Evolutionary conservation across 2,113 vertebrate genomes (phyloP).

Genomic region (Taxidea taxus): DNA sequence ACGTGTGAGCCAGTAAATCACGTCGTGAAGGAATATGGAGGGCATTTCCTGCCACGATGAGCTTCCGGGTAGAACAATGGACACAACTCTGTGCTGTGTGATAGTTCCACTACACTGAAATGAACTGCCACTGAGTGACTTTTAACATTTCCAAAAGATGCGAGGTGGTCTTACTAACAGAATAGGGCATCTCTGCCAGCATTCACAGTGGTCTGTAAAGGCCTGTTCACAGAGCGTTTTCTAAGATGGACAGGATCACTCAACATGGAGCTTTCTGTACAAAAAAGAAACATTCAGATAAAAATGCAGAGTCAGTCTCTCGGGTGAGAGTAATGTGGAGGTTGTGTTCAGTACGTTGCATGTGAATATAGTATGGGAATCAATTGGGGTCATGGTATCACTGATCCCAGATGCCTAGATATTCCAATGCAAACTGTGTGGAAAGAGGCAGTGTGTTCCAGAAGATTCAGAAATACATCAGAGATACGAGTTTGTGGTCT

Average conservation of each 20-base stretch:
- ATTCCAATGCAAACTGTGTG: background rate
- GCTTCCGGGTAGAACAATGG: background rate
- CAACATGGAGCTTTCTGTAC: background rate
- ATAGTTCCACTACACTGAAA: background rate
- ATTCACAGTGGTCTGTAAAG: background rate
- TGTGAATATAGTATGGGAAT: background rate
- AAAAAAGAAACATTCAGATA: background rate
- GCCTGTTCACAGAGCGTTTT: background rate
- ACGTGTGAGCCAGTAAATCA: background rate
- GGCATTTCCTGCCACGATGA: background rate
- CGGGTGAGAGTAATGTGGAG: background rate
- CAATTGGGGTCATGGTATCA: background rate
- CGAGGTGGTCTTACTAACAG: background rate
- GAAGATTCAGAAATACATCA: background rate
- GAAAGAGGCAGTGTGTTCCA: background rate
- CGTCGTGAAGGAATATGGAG: background rate
- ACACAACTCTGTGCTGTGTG: background rate
- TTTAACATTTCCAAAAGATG: background rate
- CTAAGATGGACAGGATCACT: background rate
- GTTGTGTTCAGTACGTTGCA: background rate
- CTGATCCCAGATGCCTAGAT: background rate
- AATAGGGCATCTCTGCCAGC: background rate
- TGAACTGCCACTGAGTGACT: background rate
- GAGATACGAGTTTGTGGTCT: background rate
- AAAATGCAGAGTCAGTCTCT: background rate